phyloP scores from a whole-genome alignment of 2,888 invertebrate species.

The Cheilosia variabilis region DNA sequence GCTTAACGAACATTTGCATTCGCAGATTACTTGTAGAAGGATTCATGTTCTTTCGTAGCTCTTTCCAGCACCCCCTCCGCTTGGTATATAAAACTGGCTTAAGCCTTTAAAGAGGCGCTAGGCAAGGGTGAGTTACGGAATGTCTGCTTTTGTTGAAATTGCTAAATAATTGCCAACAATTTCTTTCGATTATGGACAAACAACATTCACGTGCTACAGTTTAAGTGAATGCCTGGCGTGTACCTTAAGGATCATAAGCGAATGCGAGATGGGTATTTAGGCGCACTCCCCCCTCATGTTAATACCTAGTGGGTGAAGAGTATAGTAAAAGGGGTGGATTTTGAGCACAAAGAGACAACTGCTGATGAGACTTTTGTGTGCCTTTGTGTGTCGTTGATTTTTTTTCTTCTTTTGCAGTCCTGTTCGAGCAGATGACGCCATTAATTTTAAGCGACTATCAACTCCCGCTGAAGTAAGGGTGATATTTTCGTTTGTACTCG shows the following conservation, averaged over 20 bases:
- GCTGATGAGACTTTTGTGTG: constrained; percentile 41
- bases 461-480: not conserved
- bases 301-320: constrained; percentile 35
- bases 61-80: constrained; percentile 5
- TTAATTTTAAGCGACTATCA: constrained; percentile 64
- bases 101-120: constrained; percentile 16
- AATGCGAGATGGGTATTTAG: constrained; percentile 13
- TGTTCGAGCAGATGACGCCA: constrained; percentile 71
- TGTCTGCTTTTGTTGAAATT: constrained; percentile 43
- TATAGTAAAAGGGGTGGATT: constrained; percentile 29
- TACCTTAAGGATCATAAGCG: constrained; percentile 27
- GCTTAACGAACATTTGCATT: constrained; percentile 62
- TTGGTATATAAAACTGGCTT: constrained; percentile 32
- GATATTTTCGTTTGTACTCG: constrained; percentile 21
- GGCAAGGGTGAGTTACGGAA: constrained; percentile 1
- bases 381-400: constrained; percentile 40
- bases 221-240: constrained; percentile 55
- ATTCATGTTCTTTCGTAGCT: not conserved
- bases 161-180: constrained; percentile 71
- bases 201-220: constrained; percentile 67
- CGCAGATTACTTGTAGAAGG: constrained; percentile 40
- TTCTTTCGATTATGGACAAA: constrained; percentile 72
- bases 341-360: constrained; percentile 37
- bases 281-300: constrained; percentile 43
- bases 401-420: constrained; percentile 18